These are phyloP conservation scores for Drosophila robusta DNA, from an alignment of 2,888 invertebrate species.

Conservation along the genomic window DNA sequence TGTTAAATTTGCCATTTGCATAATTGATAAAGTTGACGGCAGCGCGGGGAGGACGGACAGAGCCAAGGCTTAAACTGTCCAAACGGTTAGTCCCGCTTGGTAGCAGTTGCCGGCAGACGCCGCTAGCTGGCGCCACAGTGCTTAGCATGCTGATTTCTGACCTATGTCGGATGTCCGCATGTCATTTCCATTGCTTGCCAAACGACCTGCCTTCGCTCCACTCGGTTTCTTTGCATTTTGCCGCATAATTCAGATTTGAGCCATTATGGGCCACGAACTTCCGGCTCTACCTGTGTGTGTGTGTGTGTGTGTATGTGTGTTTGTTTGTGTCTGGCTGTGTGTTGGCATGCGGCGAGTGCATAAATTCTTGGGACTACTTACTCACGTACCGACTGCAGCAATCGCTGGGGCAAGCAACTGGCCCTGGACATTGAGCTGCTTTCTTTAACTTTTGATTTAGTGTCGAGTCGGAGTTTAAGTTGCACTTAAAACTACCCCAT, in stretches of 20 bases:
- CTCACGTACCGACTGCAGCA: conserved; percentile 62
- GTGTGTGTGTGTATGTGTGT: conserved; percentile 5
- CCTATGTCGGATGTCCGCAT: conserved; percentile 78
- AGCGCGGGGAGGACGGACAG: conserved; percentile 8
- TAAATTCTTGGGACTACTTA: conserved; percentile 65
- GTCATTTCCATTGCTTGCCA: conserved; percentile 64
- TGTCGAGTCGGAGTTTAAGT: conserved; percentile 55
- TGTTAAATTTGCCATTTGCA: conserved; percentile 82
- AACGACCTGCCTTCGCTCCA: conserved; percentile 3
- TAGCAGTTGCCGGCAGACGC: conserved; percentile 22
- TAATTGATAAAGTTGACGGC: conserved; percentile 78
- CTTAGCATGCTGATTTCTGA: conserved; percentile 76
- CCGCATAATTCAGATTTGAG: conserved; percentile 79
- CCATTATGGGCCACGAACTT: conserved; percentile 73
- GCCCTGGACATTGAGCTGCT: conserved; percentile 58
- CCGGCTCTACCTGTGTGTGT: conserved; percentile 49
- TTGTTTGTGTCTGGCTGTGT: conserved; percentile 3
- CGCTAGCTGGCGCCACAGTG: conserved; percentile 50
- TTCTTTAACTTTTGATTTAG: conserved; percentile 74
- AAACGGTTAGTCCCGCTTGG: conserved; percentile 23
- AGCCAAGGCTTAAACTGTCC: conserved; percentile 49
- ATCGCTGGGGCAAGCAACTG: conserved; percentile 20
- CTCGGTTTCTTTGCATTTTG: conserved; percentile 43
- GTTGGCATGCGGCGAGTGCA: conserved; percentile 72
- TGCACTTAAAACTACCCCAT: conserved; percentile 47